Evolutionary conservation across 2,888 invertebrate species (phyloP).

Genomic region (Poecilobothrus nobilitatus): DNA sequence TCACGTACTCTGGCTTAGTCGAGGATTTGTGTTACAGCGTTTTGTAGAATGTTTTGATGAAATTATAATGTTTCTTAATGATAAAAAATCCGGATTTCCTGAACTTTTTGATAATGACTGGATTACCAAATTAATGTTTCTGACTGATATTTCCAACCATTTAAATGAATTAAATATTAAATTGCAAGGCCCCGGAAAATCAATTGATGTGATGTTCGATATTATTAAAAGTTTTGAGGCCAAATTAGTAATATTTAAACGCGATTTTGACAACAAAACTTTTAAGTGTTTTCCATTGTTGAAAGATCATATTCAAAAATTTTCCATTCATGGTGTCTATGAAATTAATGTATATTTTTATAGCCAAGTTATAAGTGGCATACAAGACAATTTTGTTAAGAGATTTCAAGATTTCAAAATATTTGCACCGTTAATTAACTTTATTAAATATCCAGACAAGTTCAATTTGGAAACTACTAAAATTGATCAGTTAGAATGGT

Average conservation of each 20-base stretch:
- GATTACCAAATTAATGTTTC: conserved; percentile 10
- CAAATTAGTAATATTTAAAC: conserved; percentile 11
- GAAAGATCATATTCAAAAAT: conserved; percentile 10
- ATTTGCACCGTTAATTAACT: conserved; percentile 9
- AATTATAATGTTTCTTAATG: conserved; percentile 11
- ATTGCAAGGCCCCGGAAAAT: conserved; percentile 5
- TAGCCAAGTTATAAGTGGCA: conserved; percentile 8
- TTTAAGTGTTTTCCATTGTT: conserved; percentile 9
- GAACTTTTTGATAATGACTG: conserved; percentile 8
- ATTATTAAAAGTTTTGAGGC: conserved; percentile 8
- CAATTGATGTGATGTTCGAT: conserved; percentile 10
- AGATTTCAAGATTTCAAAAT: conserved; percentile 9
- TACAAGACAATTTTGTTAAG: conserved; percentile 11
- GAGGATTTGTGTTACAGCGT: conserved; percentile 11
- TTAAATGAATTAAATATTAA: conserved; percentile 10
- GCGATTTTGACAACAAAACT: conserved; percentile 9
- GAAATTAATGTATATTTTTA: conserved; percentile 9
- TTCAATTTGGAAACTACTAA: conserved; percentile 9
- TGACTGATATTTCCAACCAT: conserved; percentile 7
- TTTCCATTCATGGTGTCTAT: conserved; percentile 8
- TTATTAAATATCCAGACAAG: conserved; percentile 11
- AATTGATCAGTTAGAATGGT: conserved; percentile 9
- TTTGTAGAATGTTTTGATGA: conserved; percentile 11
- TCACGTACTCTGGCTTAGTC: conserved; percentile 10
- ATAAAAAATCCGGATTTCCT: conserved; percentile 8